phyloP scores from a whole-genome alignment of 1,140 invertebrate genomes.

The Neotoxoptera formosana region DNA sequence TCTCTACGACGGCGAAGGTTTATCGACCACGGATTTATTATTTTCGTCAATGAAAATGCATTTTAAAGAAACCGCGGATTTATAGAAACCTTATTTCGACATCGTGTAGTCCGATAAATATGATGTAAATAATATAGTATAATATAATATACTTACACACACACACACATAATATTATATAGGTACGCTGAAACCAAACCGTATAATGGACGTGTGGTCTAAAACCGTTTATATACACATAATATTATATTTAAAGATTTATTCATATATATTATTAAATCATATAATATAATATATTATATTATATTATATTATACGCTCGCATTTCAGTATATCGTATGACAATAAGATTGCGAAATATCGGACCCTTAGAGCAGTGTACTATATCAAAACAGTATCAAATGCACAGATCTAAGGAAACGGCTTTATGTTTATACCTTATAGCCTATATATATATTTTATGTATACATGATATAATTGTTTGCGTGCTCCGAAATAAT shows the following conservation, averaged over 20 bases:
- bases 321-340: neutral
- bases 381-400: neutral
- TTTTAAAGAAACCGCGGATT: neutral
- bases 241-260: neutral
- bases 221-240: neutral
- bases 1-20: neutral
- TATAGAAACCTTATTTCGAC: neutral
- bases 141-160: neutral
- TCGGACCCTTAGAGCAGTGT: neutral
- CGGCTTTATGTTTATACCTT: neutral
- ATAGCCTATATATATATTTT: too few species aligned
- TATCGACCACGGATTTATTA: neutral
- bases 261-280: neutral
- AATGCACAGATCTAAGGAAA: conserved; percentile 26
- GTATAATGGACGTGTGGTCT: neutral
- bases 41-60: neutral
- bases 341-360: conserved; percentile 19
- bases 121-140: neutral
- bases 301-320: neutral
- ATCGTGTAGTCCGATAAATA: too few species aligned
- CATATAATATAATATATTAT: neutral
- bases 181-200: neutral
- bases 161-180: neutral
- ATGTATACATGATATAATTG: neutral
- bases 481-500: neutral